Evolutionary conservation across 2,113 vertebrate genomes (phyloP).

Genomic region (Notarius quadriscutis): DNA sequence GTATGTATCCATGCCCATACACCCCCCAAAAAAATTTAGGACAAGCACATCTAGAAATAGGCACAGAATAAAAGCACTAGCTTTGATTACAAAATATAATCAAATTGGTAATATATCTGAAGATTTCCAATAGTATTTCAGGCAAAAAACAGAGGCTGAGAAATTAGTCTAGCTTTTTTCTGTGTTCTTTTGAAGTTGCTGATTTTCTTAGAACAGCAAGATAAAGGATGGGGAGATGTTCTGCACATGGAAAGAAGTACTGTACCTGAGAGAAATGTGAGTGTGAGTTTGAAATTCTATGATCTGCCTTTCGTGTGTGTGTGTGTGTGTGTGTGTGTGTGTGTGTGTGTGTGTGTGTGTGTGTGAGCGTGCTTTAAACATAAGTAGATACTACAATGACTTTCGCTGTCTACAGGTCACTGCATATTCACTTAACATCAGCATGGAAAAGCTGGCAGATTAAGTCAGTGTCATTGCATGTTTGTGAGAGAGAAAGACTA

Average conservation of each 20-base stretch:
- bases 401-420: not conserved
- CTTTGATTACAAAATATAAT: not conserved
- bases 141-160: not conserved
- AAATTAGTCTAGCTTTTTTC: not conserved
- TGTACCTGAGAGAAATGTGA: conserved; percentile 59
- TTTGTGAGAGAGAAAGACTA: not conserved
- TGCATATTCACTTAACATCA: not conserved
- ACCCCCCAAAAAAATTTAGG: conserved; percentile 8
- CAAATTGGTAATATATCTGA: not conserved
- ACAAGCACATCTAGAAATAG: not conserved
- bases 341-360: not conserved
- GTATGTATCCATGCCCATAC: conserved; percentile 49
- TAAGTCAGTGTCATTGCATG: not conserved
- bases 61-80: not conserved
- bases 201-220: conserved; percentile 20
- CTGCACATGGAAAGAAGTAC: conserved; percentile 33
- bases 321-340: not conserved
- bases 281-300: conserved; percentile 62
- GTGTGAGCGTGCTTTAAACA: not conserved
- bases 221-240: conserved; percentile 47
- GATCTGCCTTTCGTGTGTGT: conserved; percentile 7
- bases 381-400: not conserved
- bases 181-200: conserved; percentile 17
- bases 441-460: no score
- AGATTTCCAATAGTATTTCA: not conserved